Percentiles rank a stretch among this genome's conserved stretches.
phyloP scores from a whole-genome alignment of 2,797 vertebrate species.

The Nannoperca australis region DNA sequence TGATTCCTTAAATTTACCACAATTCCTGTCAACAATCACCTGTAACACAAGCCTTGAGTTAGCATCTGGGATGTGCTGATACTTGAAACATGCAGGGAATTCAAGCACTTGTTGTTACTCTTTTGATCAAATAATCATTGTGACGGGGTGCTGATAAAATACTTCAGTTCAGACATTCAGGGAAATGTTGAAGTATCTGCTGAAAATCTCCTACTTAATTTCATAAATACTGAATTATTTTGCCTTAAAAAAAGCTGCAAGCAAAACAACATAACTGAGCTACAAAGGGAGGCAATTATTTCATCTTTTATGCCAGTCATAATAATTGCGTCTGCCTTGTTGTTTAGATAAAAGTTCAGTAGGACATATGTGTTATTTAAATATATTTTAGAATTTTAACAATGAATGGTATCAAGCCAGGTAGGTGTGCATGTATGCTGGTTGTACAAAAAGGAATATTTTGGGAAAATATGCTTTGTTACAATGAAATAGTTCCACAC shows the following conservation, averaged over 20 bases:
- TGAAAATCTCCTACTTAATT: slow-evolving; percentile 20
- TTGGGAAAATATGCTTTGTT: not conserved
- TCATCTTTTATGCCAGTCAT: not conserved
- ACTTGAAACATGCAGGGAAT: slow-evolving; percentile 11
- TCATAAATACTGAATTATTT: slow-evolving; percentile 8
- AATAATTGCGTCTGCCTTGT: not conserved
- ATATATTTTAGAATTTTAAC: not conserved
- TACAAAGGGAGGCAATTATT: slow-evolving; percentile 19
- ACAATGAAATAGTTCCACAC: not conserved
- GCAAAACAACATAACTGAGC: slow-evolving; percentile 25
- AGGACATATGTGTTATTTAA: not conserved
- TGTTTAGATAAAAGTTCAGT: not conserved
- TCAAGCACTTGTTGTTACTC: slow-evolving; percentile 4
- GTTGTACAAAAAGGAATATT: not conserved
- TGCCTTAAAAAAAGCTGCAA: slow-evolving; percentile 2
- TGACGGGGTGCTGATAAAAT: slow-evolving; percentile 33
- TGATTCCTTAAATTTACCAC: not conserved
- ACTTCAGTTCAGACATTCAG: slow-evolving; percentile 24
- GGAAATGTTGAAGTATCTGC: slow-evolving; percentile 22
- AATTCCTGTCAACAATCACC: not conserved
- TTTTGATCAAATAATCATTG: slow-evolving; percentile 37
- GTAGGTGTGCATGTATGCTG: not conserved
- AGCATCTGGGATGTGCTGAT: slow-evolving; percentile 33
- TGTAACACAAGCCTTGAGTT: slow-evolving; percentile 13
- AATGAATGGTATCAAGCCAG: not conserved